phyloP scores from a whole-genome alignment of 2,113 vertebrate species.

The Alectura lathami region DNA sequence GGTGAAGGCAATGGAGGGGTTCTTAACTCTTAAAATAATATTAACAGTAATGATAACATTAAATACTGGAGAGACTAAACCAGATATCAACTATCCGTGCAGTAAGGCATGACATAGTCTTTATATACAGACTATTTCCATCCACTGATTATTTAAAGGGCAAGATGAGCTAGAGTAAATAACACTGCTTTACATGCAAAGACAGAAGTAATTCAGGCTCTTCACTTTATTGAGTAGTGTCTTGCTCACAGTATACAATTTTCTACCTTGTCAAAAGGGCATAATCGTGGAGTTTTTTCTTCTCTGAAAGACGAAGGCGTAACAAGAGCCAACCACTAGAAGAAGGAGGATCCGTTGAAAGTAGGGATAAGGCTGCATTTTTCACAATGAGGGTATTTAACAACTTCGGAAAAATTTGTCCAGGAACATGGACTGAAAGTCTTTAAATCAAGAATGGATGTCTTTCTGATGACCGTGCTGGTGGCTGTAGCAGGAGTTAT shows the following conservation, averaged over 20 bases:
- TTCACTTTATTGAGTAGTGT: background rate
- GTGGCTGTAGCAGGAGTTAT: constrained; percentile 26
- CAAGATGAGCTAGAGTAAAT: background rate
- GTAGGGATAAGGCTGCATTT: background rate
- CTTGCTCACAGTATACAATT: background rate
- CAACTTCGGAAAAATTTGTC: constrained; percentile 10
- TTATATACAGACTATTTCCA: background rate
- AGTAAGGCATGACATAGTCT: background rate
- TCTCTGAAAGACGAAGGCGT: background rate
- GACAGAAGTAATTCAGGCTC: background rate
- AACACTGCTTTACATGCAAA: background rate
- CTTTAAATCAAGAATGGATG: constrained; percentile 45
- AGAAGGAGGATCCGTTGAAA: background rate
- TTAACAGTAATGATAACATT: background rate
- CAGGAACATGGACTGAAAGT: background rate
- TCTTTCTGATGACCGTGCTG: background rate
- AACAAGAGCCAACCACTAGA: background rate
- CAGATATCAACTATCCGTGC: background rate
- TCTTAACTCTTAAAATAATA: background rate
- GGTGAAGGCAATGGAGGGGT: background rate
- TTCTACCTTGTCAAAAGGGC: background rate
- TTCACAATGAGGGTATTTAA: constrained; percentile 44
- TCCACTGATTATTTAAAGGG: background rate
- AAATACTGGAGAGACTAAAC: background rate
- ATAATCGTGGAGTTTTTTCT: background rate